phyloP scores from a whole-genome alignment of 2,888 invertebrate genomes.

The Cepaea hortensis region DNA sequence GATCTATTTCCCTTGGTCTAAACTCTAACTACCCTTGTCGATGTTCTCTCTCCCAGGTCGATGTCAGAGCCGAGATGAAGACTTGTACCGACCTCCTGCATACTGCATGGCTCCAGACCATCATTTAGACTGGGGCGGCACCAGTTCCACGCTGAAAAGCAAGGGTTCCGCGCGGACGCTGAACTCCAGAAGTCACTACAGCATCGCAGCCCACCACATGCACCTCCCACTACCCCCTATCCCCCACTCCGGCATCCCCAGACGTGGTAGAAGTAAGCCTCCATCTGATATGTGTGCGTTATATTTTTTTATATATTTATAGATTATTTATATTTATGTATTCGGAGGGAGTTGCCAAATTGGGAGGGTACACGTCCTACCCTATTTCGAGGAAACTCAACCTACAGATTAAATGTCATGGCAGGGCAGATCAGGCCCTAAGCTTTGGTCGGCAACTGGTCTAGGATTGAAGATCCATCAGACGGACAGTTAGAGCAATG shows the following conservation, averaged over 20 bases:
- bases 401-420: too few species aligned
- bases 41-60: slow-evolving; percentile 10
- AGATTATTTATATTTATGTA: too few species aligned
- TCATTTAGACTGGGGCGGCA: slow-evolving; percentile 28
- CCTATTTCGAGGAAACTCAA: too few species aligned
- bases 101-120: slow-evolving; percentile 45
- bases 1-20: too few species aligned
- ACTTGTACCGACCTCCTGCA: slow-evolving; percentile 37
- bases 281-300: neutral
- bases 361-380: too few species aligned
- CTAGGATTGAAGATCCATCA: too few species aligned
- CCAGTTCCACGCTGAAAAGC: slow-evolving; percentile 23
- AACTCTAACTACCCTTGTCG: too few species aligned
- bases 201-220: slow-evolving; percentile 44
- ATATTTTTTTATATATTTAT: too few species aligned
- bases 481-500: too few species aligned
- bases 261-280: slow-evolving; percentile 24
- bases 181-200: slow-evolving; percentile 41
- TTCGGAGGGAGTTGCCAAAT: too few species aligned
- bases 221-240: slow-evolving; percentile 21
- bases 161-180: slow-evolving; percentile 36
- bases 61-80: slow-evolving; percentile 37
- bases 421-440: too few species aligned
- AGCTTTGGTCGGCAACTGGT: too few species aligned
- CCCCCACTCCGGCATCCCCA: slow-evolving; percentile 29